A percentile compares a stretch with the other conserved stretches of the same genome.
phyloP scores from a whole-genome alignment of 2,113 vertebrate species.

The Nannospalax galili region DNA sequence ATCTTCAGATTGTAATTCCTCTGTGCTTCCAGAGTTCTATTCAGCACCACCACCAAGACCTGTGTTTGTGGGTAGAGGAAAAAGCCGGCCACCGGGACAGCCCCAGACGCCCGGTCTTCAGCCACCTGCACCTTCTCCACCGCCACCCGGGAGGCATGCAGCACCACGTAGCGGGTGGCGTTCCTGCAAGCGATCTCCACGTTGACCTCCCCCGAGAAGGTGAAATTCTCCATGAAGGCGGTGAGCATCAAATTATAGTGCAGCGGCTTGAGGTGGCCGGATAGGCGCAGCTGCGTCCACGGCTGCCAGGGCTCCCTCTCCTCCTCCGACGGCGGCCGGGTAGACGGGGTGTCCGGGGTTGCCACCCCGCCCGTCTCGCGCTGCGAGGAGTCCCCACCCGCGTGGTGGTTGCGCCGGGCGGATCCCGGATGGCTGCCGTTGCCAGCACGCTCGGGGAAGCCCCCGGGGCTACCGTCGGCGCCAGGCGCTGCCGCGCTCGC shows the following conservation, averaged over 20 bases:
- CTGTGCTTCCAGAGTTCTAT: constrained; percentile 92
- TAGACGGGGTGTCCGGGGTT: constrained; percentile 38
- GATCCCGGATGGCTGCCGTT: constrained; percentile 80
- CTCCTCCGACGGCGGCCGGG: constrained; percentile 74
- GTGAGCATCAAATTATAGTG: constrained; percentile 95
- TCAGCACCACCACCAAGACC: constrained; percentile 94
- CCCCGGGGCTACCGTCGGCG: constrained; percentile 70
- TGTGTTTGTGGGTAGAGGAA: constrained; percentile 93
- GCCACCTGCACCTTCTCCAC: constrained; percentile 92
- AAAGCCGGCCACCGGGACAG: constrained; percentile 90
- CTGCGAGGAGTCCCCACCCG: constrained; percentile 59
- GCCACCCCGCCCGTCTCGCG: not conserved
- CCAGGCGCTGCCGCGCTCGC: constrained; percentile 38
- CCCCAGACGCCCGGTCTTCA: constrained; percentile 90
- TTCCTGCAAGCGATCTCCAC: constrained; percentile 94
- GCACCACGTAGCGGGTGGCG: constrained; percentile 94
- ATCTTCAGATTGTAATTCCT: constrained; percentile 94
- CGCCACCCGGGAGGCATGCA: constrained; percentile 92
- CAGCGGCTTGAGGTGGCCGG: constrained; percentile 90
- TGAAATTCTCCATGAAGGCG: constrained; percentile 97
- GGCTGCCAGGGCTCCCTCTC: constrained; percentile 82
- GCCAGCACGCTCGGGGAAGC: constrained; percentile 60
- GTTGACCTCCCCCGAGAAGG: constrained; percentile 95
- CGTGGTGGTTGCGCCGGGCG: constrained; percentile 78
- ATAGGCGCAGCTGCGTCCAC: constrained; percentile 91